Percentiles rank a stretch among this genome's conserved stretches.
These are phyloP conservation scores for Anableps anableps DNA, from an alignment of 2,797 vertebrate species.

Conservation along the genomic window DNA sequence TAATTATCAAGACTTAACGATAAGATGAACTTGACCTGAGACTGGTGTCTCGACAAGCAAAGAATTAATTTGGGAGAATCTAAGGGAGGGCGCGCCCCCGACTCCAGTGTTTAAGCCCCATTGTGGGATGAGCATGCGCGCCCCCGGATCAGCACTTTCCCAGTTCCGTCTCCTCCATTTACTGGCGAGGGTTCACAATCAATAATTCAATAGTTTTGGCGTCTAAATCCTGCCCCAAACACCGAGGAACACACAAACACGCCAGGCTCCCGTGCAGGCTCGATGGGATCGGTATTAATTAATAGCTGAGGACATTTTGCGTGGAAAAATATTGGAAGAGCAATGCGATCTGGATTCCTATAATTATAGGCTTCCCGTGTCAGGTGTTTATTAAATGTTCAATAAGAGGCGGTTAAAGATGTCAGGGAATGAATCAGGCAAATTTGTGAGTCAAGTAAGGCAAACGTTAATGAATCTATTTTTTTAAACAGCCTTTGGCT, in stretches of 20 bases:
- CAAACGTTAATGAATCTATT: conserved; percentile 43
- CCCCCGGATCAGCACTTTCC: conserved; percentile 71
- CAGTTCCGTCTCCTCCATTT: conserved; percentile 80
- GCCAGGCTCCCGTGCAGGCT: conserved; percentile 68
- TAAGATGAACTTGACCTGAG: background rate
- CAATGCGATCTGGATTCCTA: conserved; percentile 68
- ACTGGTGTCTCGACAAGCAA: background rate
- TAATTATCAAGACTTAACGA: background rate
- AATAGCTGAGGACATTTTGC: conserved; percentile 80
- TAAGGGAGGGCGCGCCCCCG: conserved; percentile 46
- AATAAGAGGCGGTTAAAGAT: conserved; percentile 75
- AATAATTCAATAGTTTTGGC: conserved; percentile 86
- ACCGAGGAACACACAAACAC: conserved; percentile 74
- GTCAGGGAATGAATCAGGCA: conserved; percentile 71
- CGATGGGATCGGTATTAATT: conserved; percentile 81
- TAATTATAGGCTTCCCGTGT: conserved; percentile 68
- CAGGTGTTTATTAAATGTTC: conserved; percentile 80
- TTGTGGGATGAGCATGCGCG: conserved; percentile 53
- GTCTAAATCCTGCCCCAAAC: conserved; percentile 79
- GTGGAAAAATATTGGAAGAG: conserved; percentile 77
- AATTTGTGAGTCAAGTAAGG: conserved; percentile 65
- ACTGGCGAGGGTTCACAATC: conserved; percentile 77
- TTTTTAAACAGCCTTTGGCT: conserved; percentile 15
- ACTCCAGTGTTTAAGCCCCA: conserved; percentile 21
- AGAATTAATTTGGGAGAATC: background rate